These are phyloP conservation scores for Netelia inedita DNA, from an alignment of 2,888 invertebrate species.

Conservation along the genomic window DNA sequence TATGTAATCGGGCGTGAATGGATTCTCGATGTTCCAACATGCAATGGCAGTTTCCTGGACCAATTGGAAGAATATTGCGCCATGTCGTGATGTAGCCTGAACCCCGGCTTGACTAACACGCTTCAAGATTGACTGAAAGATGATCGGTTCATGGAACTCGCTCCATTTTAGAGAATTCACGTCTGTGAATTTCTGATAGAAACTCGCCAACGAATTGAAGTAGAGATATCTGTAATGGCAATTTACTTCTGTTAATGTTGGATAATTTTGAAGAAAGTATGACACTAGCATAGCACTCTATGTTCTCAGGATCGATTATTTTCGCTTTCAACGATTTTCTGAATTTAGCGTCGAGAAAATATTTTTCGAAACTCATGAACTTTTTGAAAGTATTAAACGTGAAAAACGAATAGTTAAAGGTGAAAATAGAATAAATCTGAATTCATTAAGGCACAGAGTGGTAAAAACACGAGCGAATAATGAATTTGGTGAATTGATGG, in stretches of 20 bases:
- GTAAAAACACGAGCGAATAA: no score
- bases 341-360: no score
- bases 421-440: no score
- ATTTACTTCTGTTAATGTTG: slow-evolving; percentile 13
- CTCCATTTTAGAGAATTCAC: slow-evolving; percentile 78
- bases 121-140: slow-evolving; percentile 80
- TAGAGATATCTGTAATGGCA: slow-evolving; percentile 82
- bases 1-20: slow-evolving; percentile 81
- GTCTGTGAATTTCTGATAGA: slow-evolving; percentile 80
- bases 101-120: slow-evolving; percentile 83
- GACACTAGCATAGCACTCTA: no score
- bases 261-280: not conserved
- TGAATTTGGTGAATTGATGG: no score
- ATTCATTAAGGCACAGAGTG: no score
- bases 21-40: slow-evolving; percentile 84
- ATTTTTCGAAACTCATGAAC: no score
- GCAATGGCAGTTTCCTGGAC: slow-evolving; percentile 83
- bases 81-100: slow-evolving; percentile 82
- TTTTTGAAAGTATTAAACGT: no score
- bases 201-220: slow-evolving; percentile 84
- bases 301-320: no score
- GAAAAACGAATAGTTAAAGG: no score
- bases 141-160: slow-evolving; percentile 76
- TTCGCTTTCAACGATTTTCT: no score
- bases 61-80: slow-evolving; percentile 84